Evolutionary conservation across 2,888 invertebrate genomes (phyloP).

Genomic region (Lymantria monacha): DNA sequence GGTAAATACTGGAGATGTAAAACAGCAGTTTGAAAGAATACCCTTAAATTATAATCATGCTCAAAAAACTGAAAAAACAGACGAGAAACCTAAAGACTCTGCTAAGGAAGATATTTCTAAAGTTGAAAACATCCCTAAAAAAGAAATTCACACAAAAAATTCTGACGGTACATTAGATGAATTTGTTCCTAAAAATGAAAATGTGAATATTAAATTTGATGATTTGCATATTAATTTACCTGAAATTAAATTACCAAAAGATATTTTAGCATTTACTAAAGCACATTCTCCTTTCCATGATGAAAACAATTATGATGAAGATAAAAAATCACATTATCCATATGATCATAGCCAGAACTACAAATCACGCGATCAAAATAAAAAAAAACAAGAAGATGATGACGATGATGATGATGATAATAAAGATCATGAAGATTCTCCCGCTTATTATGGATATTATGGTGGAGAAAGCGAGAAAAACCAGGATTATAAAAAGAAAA

Average conservation of each 20-base stretch:
- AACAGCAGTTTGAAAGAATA: constrained; percentile 74
- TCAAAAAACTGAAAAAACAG: constrained; percentile 34
- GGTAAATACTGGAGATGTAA: constrained; percentile 47
- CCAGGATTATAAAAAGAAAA: constrained; percentile 45
- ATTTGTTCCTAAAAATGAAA: constrained; percentile 50
- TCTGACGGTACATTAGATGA: constrained; percentile 51
- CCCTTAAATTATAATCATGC: constrained; percentile 70
- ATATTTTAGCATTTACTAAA: constrained; percentile 60
- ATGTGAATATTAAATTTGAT: constrained; percentile 67
- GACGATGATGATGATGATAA: constrained; percentile 39
- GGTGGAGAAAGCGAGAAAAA: constrained; percentile 32
- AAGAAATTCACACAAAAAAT: constrained; percentile 11
- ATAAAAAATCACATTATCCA: constrained; percentile 38
- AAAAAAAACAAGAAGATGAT: constrained; percentile 32
- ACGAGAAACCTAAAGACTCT: constrained; percentile 1
- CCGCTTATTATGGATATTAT: constrained; percentile 34
- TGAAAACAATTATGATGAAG: constrained; percentile 35
- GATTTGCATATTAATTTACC: constrained; percentile 69
- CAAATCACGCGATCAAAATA: not conserved
- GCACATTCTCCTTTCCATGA: constrained; percentile 43
- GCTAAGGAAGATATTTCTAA: constrained; percentile 12
- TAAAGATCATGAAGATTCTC: constrained; percentile 23
- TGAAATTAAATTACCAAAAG: constrained; percentile 74
- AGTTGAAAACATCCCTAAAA: constrained; percentile 15
- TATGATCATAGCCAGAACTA: constrained; percentile 38